phyloP scores from a whole-genome alignment of 1,140 invertebrate species.

The Ips nitidus region DNA sequence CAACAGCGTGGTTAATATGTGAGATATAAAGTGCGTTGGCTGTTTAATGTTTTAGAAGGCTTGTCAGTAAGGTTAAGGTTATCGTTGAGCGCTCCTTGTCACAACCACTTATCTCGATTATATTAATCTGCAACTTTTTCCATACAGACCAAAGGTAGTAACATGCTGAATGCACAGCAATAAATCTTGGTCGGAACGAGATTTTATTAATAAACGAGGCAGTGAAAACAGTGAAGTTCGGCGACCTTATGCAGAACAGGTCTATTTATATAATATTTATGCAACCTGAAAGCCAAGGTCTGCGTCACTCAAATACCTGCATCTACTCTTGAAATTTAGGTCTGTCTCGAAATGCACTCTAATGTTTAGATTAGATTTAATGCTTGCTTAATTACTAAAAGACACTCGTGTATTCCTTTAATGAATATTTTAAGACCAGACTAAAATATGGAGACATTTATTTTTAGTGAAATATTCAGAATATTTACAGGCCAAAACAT shows the following conservation, averaged over 20 bases:
- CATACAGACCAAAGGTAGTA: neutral
- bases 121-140: neutral
- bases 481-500: no score
- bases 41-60: constrained; percentile 5
- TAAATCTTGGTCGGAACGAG: neutral
- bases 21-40: neutral
- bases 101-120: neutral
- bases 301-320: constrained; percentile 26
- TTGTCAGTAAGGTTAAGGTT: neutral
- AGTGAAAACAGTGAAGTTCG: constrained; percentile 22
- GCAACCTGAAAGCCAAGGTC: constrained; percentile 27
- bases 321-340: constrained; percentile 17
- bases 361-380: no score
- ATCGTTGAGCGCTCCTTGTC: neutral
- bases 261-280: constrained; percentile 27
- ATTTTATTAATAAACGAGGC: constrained; percentile 16
- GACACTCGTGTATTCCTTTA: no score
- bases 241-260: constrained; percentile 15
- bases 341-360: no score
- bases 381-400: no score
- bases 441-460: no score
- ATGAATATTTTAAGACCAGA: no score
- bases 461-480: no score
- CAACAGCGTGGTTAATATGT: neutral
- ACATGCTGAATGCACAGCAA: neutral